These are phyloP conservation scores for Ophraella communa DNA, from an alignment of 2,888 invertebrate species.

Conservation along the genomic window DNA sequence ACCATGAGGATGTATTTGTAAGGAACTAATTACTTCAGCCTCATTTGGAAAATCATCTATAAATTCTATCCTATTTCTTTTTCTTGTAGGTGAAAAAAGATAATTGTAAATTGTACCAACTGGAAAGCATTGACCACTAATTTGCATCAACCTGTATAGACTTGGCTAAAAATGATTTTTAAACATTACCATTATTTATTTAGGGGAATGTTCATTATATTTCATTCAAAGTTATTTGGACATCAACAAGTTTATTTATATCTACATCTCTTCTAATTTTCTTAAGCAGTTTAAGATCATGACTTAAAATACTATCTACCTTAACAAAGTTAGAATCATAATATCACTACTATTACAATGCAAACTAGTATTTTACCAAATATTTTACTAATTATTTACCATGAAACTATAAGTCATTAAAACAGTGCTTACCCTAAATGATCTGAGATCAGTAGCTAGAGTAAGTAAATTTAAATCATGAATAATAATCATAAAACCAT, in stretches of 20 bases:
- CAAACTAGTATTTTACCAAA: too few species aligned
- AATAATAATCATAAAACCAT: conserved; percentile 87
- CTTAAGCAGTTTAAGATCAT: too few species aligned
- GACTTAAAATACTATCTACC: too few species aligned
- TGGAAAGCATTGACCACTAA: conserved; percentile 81
- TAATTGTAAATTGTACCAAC: conserved; percentile 82
- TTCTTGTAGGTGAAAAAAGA: conserved; percentile 75
- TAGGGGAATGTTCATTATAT: too few species aligned
- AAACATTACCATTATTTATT: too few species aligned
- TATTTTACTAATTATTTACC: too few species aligned
- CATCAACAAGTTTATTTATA: too few species aligned
- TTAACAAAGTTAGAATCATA: too few species aligned
- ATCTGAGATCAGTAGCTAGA: conserved; percentile 79
- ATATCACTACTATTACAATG: too few species aligned
- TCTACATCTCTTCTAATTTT: too few species aligned
- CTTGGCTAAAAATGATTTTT: conserved; percentile 87
- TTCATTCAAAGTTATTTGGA: too few species aligned
- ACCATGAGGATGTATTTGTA: conserved; percentile 88
- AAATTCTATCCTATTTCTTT: conserved; percentile 86
- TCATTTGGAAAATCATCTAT: conserved; percentile 92
- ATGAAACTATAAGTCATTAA: neutral
- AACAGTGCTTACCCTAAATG: conserved; percentile 74
- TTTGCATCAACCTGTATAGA: conserved; percentile 87
- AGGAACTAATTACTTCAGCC: conserved; percentile 88
- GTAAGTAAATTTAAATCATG: conserved; percentile 86